Evolutionary conservation across 2,113 vertebrate genomes (phyloP).

Genomic region (Nerophis ophidion): DNA sequence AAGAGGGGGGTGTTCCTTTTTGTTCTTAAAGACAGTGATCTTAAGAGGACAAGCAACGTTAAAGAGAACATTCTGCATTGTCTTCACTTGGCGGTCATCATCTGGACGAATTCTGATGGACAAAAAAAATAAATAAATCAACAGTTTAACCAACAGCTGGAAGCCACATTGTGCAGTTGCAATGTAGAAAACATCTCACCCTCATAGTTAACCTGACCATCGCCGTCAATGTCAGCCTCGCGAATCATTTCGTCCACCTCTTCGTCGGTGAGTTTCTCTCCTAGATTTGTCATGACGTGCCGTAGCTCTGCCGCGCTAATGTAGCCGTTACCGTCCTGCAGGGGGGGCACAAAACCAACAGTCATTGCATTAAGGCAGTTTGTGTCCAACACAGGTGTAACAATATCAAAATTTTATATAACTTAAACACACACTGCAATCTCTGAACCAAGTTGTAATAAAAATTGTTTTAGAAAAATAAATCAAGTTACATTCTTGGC

Average conservation of each 20-base stretch:
- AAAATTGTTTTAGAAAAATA: too few species aligned
- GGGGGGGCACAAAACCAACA: background rate
- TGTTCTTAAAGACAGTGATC: constrained; percentile 72
- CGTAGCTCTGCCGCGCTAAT: constrained; percentile 86
- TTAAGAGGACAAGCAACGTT: constrained; percentile 76
- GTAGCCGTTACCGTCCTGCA: constrained; percentile 85
- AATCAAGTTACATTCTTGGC: too few species aligned
- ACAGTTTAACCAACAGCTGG: background rate
- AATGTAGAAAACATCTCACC: constrained; percentile 61
- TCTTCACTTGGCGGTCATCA: constrained; percentile 92
- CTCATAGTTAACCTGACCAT: constrained; percentile 90
- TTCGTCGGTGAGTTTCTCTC: constrained; percentile 86
- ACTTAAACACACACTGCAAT: too few species aligned
- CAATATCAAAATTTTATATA: too few species aligned
- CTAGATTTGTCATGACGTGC: constrained; percentile 89
- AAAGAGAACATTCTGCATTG: constrained; percentile 49
- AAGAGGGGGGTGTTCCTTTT: constrained; percentile 44
- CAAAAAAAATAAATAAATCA: constrained; percentile 9
- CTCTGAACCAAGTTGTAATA: too few species aligned
- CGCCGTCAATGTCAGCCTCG: constrained; percentile 86
- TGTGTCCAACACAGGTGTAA: too few species aligned
- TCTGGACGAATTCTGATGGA: constrained; percentile 86
- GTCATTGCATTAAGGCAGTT: background rate
- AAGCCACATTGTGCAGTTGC: background rate
- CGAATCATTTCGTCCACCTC: constrained; percentile 91